Conservation (phyloP, 2,113 vertebrate species). For the Micronycteris hirsuta region DNA sequence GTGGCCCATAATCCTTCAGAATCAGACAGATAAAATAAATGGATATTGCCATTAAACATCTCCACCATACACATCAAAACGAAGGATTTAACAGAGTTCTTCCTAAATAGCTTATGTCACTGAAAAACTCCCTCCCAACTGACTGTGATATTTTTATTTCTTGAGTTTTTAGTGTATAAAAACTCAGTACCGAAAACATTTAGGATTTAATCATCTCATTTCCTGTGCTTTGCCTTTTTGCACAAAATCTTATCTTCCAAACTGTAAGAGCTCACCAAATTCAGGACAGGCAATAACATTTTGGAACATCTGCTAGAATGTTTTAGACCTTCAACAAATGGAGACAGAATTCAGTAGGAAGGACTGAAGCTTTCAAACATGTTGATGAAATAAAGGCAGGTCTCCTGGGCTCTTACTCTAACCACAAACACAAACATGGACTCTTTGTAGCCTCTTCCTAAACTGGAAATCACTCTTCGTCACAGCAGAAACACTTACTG, state of each 20-base stretch:
- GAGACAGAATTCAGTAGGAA: not conserved
- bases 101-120: not conserved
- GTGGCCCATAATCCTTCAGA: not conserved
- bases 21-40: not conserved
- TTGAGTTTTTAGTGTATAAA: conserved; percentile 37
- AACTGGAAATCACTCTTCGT: not conserved
- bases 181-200: not conserved
- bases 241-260: conserved; percentile 1
- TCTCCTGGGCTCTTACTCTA: not conserved
- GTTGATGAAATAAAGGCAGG: not conserved
- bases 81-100: not conserved
- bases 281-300: not conserved
- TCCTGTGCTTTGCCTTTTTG: conserved; percentile 20
- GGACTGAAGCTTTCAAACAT: not conserved
- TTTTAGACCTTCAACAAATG: not conserved
- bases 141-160: conserved; percentile 11
- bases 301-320: not conserved
- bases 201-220: conserved; percentile 27
- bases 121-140: not conserved
- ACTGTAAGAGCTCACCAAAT: conserved; percentile 6
- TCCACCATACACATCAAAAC: not conserved
- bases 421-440: not conserved
- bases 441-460: not conserved
- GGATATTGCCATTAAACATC: not conserved
- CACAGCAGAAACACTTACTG: not conserved